phyloP scores from a whole-genome alignment of 2,113 vertebrate genomes.

The Osmerus eperlanus region DNA sequence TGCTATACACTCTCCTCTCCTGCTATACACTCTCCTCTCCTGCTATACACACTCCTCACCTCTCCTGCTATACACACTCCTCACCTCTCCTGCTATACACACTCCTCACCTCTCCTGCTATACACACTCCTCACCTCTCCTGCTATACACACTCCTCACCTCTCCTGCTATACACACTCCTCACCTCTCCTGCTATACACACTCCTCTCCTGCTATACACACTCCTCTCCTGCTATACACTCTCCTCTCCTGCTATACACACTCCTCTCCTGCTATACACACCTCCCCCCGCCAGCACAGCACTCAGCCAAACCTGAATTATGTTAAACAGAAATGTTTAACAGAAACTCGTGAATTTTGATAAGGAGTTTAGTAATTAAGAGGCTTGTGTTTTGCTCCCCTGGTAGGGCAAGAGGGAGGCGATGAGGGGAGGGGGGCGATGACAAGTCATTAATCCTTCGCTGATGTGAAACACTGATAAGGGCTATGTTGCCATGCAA shows the following conservation, averaged over 20 bases:
- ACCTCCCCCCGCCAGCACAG: neutral
- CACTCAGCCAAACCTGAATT: neutral
- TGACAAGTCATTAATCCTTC: too few species aligned
- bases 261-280: neutral
- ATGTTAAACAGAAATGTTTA: neutral
- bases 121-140: neutral
- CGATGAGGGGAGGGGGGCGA: neutral
- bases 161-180: neutral
- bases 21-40: too few species aligned
- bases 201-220: neutral
- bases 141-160: too few species aligned
- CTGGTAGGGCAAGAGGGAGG: constrained; percentile 28
- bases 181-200: too few species aligned
- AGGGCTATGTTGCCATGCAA: too few species aligned
- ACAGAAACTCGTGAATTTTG: neutral
- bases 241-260: too few species aligned
- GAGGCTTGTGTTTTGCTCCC: constrained; percentile 30
- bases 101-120: neutral
- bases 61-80: too few species aligned
- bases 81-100: too few species aligned
- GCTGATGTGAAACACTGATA: too few species aligned
- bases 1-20: neutral
- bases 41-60: too few species aligned
- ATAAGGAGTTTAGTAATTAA: constrained; percentile 32
- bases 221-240: too few species aligned